phyloP scores from a whole-genome alignment of 2,888 invertebrate species.

The Sturmia bella region DNA sequence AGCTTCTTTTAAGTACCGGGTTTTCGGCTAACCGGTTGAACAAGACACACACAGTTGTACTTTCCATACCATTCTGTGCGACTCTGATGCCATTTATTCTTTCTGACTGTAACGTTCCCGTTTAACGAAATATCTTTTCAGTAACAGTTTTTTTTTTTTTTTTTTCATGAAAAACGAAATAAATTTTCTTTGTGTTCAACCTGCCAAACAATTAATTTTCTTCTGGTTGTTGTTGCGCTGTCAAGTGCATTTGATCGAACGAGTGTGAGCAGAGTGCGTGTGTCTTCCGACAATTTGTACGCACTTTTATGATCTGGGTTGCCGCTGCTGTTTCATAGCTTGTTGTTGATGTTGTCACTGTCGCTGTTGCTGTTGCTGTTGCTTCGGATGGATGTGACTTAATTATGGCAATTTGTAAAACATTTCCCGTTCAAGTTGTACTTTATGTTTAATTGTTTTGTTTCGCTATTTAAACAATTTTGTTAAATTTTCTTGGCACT shows the following conservation, averaged over 20 bases:
- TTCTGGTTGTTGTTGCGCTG: not conserved
- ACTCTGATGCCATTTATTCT: no score
- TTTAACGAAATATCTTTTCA: no score
- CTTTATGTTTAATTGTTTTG: conserved; percentile 34
- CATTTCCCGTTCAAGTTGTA: conserved; percentile 61
- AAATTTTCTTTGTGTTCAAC: conserved; percentile 33
- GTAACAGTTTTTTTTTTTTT: no score
- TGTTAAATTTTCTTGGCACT: conserved; percentile 55
- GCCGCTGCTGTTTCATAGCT: conserved; percentile 14
- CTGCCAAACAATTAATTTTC: conserved; percentile 19
- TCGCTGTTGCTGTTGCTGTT: conserved; percentile 35
- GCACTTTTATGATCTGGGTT: conserved; percentile 36
- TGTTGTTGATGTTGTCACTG: conserved; percentile 14
- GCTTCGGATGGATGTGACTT: conserved; percentile 38
- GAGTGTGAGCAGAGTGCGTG: conserved; percentile 1
- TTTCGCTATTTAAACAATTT: conserved; percentile 50
- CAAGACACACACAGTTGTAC: no score
- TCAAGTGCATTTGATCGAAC: conserved; percentile 17
- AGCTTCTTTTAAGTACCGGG: no score
- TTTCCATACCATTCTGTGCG: no score
- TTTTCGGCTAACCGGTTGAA: no score
- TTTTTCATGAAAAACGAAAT: not conserved
- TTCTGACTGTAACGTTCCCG: no score
- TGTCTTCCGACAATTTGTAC: conserved; percentile 38
- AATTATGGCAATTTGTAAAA: conserved; percentile 59